These are phyloP conservation scores for Euura lappo DNA, from an alignment of 1,140 invertebrate genomes.

Conservation along the genomic window DNA sequence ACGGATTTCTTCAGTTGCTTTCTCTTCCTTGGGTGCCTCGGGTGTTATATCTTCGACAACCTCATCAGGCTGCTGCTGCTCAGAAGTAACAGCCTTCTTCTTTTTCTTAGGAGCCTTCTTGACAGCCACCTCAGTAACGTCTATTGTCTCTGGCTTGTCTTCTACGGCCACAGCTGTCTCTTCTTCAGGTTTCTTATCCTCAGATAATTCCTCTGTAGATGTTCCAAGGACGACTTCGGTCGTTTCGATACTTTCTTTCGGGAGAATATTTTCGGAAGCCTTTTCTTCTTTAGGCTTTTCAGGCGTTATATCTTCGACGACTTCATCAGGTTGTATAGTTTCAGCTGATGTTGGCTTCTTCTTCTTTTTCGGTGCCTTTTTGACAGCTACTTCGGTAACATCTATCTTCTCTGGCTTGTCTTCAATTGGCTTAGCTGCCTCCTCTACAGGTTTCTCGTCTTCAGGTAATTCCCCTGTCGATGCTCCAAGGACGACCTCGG, in stretches of 20 bases:
- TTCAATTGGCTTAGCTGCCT: constrained; percentile 22
- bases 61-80: constrained; percentile 21
- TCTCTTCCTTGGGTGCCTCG: constrained; percentile 19
- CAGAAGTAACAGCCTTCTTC: constrained; percentile 15
- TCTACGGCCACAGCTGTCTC: constrained; percentile 25
- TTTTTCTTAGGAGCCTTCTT: constrained; percentile 21
- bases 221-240: constrained; percentile 30
- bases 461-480: constrained; percentile 15
- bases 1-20: constrained; percentile 13
- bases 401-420: constrained; percentile 25
- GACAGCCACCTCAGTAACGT: constrained; percentile 26
- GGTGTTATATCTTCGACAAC: constrained; percentile 20
- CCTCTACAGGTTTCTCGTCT: constrained; percentile 21
- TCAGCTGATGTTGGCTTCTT: constrained; percentile 13
- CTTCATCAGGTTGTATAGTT: constrained; percentile 26
- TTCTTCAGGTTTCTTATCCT: constrained; percentile 25
- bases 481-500: constrained; percentile 11
- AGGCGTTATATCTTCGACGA: constrained; percentile 31
- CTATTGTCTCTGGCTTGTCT: constrained; percentile 32
- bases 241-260: constrained; percentile 15
- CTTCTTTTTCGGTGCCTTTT: constrained; percentile 19
- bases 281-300: constrained; percentile 44
- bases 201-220: constrained; percentile 17
- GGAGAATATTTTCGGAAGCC: constrained; percentile 34
- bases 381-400: constrained; percentile 21